Evolutionary conservation across 2,113 vertebrate genomes (phyloP).

Genomic region (Dascyllus trimaculatus): DNA sequence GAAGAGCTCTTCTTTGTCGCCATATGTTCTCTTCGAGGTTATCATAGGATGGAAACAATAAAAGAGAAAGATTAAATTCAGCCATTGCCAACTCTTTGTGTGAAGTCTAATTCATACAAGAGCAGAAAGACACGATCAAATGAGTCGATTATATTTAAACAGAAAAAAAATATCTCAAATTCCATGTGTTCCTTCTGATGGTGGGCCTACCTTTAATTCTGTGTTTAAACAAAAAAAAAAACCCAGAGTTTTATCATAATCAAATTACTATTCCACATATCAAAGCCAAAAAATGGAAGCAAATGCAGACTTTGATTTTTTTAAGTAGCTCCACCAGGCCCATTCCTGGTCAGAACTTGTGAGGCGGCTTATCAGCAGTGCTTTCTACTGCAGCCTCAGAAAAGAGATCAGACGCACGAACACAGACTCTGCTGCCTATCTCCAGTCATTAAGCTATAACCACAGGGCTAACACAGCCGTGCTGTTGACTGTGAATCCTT

Average conservation of each 20-base stretch:
- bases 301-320: conserved; percentile 21
- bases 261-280: not conserved
- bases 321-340: conserved; percentile 28
- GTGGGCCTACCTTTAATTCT: not conserved
- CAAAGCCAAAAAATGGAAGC: conserved; percentile 26
- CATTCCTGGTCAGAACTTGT: conserved; percentile 21
- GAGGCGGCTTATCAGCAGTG: conserved; percentile 34
- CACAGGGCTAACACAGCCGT: conserved; percentile 2
- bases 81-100: not conserved
- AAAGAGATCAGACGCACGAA: conserved; percentile 24
- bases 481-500: conserved; percentile 11
- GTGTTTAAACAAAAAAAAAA: not conserved
- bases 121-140: not conserved
- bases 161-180: not conserved
- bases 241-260: not conserved
- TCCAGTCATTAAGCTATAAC: conserved; percentile 34
- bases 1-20: conserved; percentile 3
- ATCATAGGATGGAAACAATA: not conserved
- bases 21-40: conserved; percentile 6
- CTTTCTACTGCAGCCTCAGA: conserved; percentile 37
- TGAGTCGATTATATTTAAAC: not conserved
- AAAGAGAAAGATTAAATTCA: conserved; percentile 1
- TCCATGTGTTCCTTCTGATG: too few relatives aligned
- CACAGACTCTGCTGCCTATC: conserved; percentile 16
- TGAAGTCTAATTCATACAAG: not conserved